Conservation (phyloP, 92 coral and sea anemone species). For the Actinernus sp. region DNA sequence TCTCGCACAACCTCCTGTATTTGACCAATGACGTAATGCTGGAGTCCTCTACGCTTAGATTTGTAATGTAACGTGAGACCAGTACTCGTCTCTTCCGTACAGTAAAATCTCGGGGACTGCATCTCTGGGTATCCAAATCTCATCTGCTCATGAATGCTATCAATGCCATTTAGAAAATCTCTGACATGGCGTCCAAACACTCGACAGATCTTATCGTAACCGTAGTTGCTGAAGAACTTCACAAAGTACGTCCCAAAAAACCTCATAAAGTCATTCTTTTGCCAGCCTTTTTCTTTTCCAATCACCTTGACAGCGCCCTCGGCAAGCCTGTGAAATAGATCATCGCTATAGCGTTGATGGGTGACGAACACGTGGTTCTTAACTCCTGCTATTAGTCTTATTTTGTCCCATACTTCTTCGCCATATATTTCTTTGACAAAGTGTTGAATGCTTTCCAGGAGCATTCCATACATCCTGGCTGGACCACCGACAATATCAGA, state of each 20-base stretch:
- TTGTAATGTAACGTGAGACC: conserved; percentile 76
- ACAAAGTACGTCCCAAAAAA: conserved; percentile 80
- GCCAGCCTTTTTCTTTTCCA: conserved; percentile 57
- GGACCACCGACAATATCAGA: no score
- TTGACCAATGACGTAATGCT: conserved; percentile 80
- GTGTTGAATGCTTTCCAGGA: conserved; percentile 83
- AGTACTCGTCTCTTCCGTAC: conserved; percentile 76
- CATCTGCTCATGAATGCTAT: conserved; percentile 85
- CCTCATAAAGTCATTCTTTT: conserved; percentile 65
- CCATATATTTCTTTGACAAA: conserved; percentile 72
- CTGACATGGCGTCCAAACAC: conserved; percentile 72
- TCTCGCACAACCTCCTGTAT: conserved; percentile 64
- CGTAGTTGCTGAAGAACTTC: conserved; percentile 81
- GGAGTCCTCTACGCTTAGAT: conserved; percentile 65
- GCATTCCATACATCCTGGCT: conserved; percentile 84
- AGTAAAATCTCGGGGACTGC: conserved; percentile 76
- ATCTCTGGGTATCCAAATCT: conserved; percentile 82
- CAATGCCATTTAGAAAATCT: conserved; percentile 75
- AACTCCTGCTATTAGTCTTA: conserved; percentile 61
- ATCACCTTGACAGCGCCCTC: conserved; percentile 52
- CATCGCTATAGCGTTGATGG: conserved; percentile 77
- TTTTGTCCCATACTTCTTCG: conserved; percentile 68
- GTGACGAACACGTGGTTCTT: conserved; percentile 75
- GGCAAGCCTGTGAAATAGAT: conserved; percentile 60
- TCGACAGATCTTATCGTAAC: conserved; percentile 71